phyloP scores from a whole-genome alignment of 2,888 invertebrate genomes.

The Nezara viridula region DNA sequence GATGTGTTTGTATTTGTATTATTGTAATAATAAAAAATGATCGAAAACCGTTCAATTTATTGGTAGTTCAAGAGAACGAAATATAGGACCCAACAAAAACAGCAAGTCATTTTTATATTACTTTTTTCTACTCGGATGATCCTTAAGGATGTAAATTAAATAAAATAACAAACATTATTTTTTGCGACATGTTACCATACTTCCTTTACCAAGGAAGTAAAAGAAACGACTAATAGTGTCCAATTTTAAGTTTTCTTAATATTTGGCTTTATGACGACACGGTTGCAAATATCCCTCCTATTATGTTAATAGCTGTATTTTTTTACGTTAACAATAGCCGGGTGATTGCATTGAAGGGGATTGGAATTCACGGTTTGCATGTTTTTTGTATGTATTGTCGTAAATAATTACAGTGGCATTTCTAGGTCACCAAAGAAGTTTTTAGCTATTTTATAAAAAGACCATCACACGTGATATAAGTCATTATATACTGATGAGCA shows the following conservation, averaged over 20 bases:
- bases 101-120: too few relatives aligned
- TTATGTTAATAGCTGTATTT: slow-evolving; percentile 16
- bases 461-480: neutral
- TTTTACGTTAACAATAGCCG: neutral
- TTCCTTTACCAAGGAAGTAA: neutral
- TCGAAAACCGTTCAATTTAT: too few relatives aligned
- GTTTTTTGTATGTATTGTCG: neutral
- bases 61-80: too few relatives aligned
- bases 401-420: neutral
- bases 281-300: neutral
- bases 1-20: too few relatives aligned
- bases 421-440: neutral
- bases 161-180: too few relatives aligned
- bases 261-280: neutral
- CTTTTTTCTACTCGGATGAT: too few relatives aligned
- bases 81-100: too few relatives aligned
- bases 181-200: neutral
- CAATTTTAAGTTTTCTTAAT: neutral
- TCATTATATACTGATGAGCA: neutral
- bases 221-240: neutral
- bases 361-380: neutral
- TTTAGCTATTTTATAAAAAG: neutral
- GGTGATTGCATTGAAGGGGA: neutral
- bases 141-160: too few relatives aligned
- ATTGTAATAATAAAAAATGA: too few relatives aligned